Evolutionary conservation across 2,888 invertebrate species (phyloP).

Genomic region (Rhagophthalmus giganteus): DNA sequence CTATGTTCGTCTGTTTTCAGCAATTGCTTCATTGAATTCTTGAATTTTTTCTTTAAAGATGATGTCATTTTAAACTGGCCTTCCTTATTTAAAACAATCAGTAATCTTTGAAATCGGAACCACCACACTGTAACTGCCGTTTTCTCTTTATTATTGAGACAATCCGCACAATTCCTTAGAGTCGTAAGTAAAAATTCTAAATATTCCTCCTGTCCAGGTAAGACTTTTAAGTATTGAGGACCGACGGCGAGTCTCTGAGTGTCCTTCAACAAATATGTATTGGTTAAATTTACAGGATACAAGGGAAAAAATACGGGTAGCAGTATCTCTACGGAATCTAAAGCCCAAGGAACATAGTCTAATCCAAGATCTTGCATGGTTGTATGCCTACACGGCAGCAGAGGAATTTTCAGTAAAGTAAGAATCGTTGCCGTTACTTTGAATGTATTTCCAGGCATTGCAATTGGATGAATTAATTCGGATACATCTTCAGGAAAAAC

Average conservation of each 20-base stretch:
- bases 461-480: constrained; percentile 70
- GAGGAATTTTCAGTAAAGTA: constrained; percentile 62
- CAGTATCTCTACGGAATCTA: constrained; percentile 59
- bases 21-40: constrained; percentile 60
- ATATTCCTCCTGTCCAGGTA: constrained; percentile 66
- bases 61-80: constrained; percentile 53
- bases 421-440: constrained; percentile 64
- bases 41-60: constrained; percentile 56
- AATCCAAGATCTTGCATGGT: constrained; percentile 54
- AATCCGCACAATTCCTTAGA: constrained; percentile 59
- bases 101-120: constrained; percentile 63
- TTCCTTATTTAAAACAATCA: constrained; percentile 57
- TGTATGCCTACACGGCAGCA: constrained; percentile 58
- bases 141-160: constrained; percentile 56
- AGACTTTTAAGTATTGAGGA: constrained; percentile 62
- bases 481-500: constrained; percentile 66
- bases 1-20: constrained; percentile 60
- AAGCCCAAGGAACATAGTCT: constrained; percentile 55
- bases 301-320: constrained; percentile 52
- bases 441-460: constrained; percentile 61
- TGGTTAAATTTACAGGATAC: constrained; percentile 47
- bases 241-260: constrained; percentile 58
- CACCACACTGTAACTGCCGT: constrained; percentile 65
- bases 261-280: constrained; percentile 53
- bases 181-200: constrained; percentile 59